phyloP scores from a whole-genome alignment of 30 jellyfish, hydroid and myxozoan species.

The Chrysaora quinquecirrha region DNA sequence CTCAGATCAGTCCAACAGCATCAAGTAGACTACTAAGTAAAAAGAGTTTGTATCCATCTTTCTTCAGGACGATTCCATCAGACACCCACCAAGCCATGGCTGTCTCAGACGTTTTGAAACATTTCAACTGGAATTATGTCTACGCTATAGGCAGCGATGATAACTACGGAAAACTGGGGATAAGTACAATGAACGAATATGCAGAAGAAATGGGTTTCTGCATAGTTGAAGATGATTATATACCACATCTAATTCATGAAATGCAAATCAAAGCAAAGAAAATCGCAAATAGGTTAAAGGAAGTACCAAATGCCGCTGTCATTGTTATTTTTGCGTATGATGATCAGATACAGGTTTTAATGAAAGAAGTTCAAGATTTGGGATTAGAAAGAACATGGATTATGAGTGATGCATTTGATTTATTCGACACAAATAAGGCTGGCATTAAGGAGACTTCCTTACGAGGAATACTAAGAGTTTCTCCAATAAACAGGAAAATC shows the following conservation, averaged over 20 bases:
- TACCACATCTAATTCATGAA: constrained; percentile 37
- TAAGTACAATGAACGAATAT: constrained; percentile 63
- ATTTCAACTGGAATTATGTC: constrained; percentile 74
- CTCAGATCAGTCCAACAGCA: constrained; percentile 89
- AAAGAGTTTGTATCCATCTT: constrained; percentile 77
- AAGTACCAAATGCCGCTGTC: constrained; percentile 58
- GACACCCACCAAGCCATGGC: constrained; percentile 78
- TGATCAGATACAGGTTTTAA: constrained; percentile 52
- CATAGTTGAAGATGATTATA: constrained; percentile 73
- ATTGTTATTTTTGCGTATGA: constrained; percentile 76
- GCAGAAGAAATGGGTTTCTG: constrained; percentile 57
- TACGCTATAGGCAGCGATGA: constrained; percentile 94
- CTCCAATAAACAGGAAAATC: constrained; percentile 48
- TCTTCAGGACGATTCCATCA: constrained; percentile 88
- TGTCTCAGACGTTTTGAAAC: constrained; percentile 58
- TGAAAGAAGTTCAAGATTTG: constrained; percentile 59
- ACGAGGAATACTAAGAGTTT: constrained; percentile 66
- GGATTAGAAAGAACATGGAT: constrained; percentile 70
- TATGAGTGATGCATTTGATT: constrained; percentile 90
- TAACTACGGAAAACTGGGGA: constrained; percentile 89
- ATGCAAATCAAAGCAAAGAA: constrained; percentile 52
- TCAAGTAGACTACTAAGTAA: constrained; percentile 88
- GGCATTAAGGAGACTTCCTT: constrained; percentile 25
- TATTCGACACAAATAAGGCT: constrained; percentile 28
- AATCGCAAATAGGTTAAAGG: constrained; percentile 27